Evolutionary conservation across 2,113 vertebrate species (phyloP), one percentile per base, ranked within the genome.

Genomic region (Stomatorhinus ivindoensis): DNA sequence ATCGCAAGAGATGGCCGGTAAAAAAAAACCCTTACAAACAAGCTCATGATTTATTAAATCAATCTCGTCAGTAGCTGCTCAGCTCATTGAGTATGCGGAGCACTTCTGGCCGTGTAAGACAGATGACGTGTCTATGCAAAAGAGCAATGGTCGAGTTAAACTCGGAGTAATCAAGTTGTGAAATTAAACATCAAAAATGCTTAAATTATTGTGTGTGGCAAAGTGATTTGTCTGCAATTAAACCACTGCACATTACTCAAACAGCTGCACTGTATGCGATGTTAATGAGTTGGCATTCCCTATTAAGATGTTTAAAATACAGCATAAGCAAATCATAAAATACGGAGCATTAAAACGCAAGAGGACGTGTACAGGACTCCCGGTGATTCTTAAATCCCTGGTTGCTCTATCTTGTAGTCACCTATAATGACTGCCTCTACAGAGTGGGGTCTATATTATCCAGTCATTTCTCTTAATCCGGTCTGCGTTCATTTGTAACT

Each of bases 161-260:
- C 95, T 94, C 93, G 44, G 90, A 93, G 94, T 95, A 95, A 96
- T 96, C 95, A 96, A 95, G 94, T 94, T 92, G 94, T 95, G 93
- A 95, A 96, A 96, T 95, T 95, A 95, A 96, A 96, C 94, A 95
- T 95, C 90, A 95, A 95, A 94, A 94, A 95, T 85, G 91, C 92
- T 93, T 91, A 93, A 96, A 95, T 95, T 93, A 96, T 96, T 96
- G 95, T 95, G 95, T 95, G 95, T 93, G 94, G 95, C 95, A 96
- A 96, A 95, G 94, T 93, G 88, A 95, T 95, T 96, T 96, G 94
- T 95, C 95, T 95, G 94, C 94, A 96, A 96, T 96, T 96, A 96
- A 95, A 91, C 90, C 93, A 92, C 88, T 73, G 91, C 91, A 90
- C 93, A 95, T 96, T 93, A 95, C 92, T 95, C 94, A 95, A 84